These are phyloP conservation scores for Chrysolina haemoptera DNA, from an alignment of 2,888 invertebrate species.

Conservation along the genomic window DNA sequence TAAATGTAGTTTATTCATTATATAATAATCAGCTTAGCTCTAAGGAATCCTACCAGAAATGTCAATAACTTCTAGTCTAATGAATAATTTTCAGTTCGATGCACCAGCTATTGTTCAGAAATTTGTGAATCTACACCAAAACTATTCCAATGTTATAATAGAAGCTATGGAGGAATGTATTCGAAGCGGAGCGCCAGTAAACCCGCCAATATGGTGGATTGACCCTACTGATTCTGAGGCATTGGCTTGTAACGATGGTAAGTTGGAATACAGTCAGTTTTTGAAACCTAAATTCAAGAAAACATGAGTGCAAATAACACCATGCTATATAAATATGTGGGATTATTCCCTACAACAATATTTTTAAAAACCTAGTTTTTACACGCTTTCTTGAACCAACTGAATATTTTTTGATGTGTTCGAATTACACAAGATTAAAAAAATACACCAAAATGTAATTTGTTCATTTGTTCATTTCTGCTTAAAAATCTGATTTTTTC, in stretches of 20 bases:
- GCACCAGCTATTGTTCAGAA: constrained; percentile 76
- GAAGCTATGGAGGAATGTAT: constrained; percentile 76
- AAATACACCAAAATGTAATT: too few species aligned
- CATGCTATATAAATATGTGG: too few species aligned
- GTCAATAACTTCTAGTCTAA: neutral
- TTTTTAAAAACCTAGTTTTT: too few species aligned
- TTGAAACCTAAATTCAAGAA: neutral
- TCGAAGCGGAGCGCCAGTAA: constrained; percentile 78
- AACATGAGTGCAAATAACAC: too few species aligned
- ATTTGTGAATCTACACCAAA: constrained; percentile 78
- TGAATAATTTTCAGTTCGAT: constrained; percentile 64
- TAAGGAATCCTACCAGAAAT: neutral
- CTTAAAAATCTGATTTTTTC: too few species aligned
- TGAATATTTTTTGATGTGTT: too few species aligned
- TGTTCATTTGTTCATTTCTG: too few species aligned
- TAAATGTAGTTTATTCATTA: too few species aligned
- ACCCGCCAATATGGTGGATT: constrained; percentile 90
- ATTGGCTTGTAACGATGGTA: constrained; percentile 74
- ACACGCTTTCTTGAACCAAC: too few species aligned
- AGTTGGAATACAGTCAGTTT: constrained; percentile 44
- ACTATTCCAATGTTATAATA: constrained; percentile 76
- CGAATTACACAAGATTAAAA: too few species aligned
- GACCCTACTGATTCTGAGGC: constrained; percentile 79
- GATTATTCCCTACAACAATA: too few species aligned
- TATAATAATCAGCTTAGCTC: too few species aligned